Evolutionary conservation across 1,140 invertebrate species (phyloP).

Genomic region (Probaryconus sp.): DNA sequence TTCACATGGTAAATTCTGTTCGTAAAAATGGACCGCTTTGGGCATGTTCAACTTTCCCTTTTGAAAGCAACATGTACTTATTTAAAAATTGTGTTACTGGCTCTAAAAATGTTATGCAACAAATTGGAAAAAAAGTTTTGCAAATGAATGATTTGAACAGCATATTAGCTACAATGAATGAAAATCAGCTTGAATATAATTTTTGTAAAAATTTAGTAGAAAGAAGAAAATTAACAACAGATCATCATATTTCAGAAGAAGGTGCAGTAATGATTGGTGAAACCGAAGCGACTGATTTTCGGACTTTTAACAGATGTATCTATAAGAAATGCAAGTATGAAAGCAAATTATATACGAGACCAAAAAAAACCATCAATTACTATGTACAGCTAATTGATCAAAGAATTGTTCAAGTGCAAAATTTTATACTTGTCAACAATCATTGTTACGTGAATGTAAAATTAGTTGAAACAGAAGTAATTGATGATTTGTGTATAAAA

Average conservation of each 20-base stretch:
- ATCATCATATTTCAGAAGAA: conserved; percentile 30
- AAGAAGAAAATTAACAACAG: conserved; percentile 57
- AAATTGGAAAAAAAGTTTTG: conserved; percentile 43
- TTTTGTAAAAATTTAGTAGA: conserved; percentile 60
- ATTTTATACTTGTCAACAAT: conserved; percentile 10
- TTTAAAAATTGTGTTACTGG: conserved; percentile 40
- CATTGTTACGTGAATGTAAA: neutral
- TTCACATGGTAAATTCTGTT: conserved; percentile 34
- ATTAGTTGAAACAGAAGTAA: too few species aligned
- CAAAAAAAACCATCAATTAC: conserved; percentile 24
- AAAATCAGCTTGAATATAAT: conserved; percentile 8
- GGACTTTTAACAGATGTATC: conserved; percentile 27
- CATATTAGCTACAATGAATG: neutral
- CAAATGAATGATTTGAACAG: conserved; percentile 21
- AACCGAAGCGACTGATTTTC: neutral
- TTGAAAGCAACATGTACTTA: conserved; percentile 40
- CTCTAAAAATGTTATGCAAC: conserved; percentile 43
- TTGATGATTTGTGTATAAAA: neutral
- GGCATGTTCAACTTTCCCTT: conserved; percentile 54
- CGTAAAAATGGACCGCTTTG: conserved; percentile 48
- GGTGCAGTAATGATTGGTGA: conserved; percentile 10
- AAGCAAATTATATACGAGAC: conserved; percentile 11
- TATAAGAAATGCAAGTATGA: conserved; percentile 12
- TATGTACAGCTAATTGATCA: conserved; percentile 4
- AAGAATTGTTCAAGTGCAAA: conserved; percentile 16